phyloP scores from a whole-genome alignment of 2,888 invertebrate species.

The Orthonychiurus folsomi region DNA sequence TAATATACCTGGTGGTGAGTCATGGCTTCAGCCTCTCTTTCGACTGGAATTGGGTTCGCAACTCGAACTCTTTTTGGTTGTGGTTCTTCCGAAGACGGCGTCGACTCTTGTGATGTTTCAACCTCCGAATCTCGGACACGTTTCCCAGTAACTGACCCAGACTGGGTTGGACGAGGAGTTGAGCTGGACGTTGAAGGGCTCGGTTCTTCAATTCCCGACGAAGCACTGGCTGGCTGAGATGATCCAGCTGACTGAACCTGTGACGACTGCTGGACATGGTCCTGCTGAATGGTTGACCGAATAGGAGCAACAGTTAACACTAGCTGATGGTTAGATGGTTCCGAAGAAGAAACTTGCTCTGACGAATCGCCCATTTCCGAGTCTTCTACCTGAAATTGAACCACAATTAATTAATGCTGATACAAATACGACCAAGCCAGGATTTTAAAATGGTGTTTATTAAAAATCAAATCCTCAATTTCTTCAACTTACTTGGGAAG shows the following conservation, averaged over 20 bases:
- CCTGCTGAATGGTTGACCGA: slow-evolving; percentile 15
- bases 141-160: slow-evolving; percentile 42
- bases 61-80: slow-evolving; percentile 30
- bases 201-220: slow-evolving; percentile 44
- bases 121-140: slow-evolving; percentile 28
- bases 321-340: slow-evolving; percentile 33
- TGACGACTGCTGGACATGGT: slow-evolving; percentile 26
- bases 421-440: background rate
- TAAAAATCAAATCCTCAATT: background rate
- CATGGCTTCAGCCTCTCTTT: slow-evolving; percentile 36
- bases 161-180: slow-evolving; percentile 42
- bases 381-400: slow-evolving; percentile 26
- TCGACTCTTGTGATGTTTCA: slow-evolving; percentile 25
- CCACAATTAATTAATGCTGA: background rate
- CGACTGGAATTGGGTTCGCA: slow-evolving; percentile 23
- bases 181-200: slow-evolving; percentile 56
- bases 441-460: background rate
- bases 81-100: slow-evolving; percentile 24
- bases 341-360: slow-evolving; percentile 37
- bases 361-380: slow-evolving; percentile 39
- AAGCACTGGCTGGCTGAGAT: slow-evolving; percentile 5
- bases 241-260: slow-evolving; percentile 14
- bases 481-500: slow-evolving; percentile 25
- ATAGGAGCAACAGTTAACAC: slow-evolving; percentile 34
- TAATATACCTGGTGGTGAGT: slow-evolving; percentile 35